Evolutionary conservation across 1,140 invertebrate species (phyloP).

Genomic region (Pomacea maculata): DNA sequence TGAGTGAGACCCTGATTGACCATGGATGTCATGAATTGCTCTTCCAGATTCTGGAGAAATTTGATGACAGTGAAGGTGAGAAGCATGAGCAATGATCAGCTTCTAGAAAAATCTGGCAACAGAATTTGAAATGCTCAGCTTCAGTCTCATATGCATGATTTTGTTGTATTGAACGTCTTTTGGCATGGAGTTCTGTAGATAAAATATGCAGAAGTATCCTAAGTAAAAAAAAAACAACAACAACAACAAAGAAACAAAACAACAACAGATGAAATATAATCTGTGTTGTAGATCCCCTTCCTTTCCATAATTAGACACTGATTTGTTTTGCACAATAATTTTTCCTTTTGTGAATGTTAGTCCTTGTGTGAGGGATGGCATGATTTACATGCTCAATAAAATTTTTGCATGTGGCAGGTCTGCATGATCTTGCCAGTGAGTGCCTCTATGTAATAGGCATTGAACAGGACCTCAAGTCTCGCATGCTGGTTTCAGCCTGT

Average conservation of each 20-base stretch:
- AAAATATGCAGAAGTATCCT: not conserved
- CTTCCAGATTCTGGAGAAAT: conserved; percentile 43
- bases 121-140: not conserved
- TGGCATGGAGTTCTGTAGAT: not conserved
- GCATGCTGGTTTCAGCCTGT: conserved; percentile 49
- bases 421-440: conserved; percentile 51
- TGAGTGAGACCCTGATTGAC: conserved; percentile 41
- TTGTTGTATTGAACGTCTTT: not conserved
- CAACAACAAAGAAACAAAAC: no score
- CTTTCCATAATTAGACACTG: no score
- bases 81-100: not conserved
- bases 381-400: no score
- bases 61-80: conserved; percentile 38
- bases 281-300: no score
- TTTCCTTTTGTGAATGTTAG: no score
- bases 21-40: conserved; percentile 42
- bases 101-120: not conserved
- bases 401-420: conserved; percentile 26
- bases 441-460: conserved; percentile 50
- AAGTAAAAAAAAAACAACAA: no score
- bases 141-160: not conserved
- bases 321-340: no score
- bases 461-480: conserved; percentile 49
- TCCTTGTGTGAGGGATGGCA: no score
- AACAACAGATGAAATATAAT: no score